These are phyloP conservation scores for Drosophila conformis DNA, from an alignment of 2,888 invertebrate species.

Conservation along the genomic window DNA sequence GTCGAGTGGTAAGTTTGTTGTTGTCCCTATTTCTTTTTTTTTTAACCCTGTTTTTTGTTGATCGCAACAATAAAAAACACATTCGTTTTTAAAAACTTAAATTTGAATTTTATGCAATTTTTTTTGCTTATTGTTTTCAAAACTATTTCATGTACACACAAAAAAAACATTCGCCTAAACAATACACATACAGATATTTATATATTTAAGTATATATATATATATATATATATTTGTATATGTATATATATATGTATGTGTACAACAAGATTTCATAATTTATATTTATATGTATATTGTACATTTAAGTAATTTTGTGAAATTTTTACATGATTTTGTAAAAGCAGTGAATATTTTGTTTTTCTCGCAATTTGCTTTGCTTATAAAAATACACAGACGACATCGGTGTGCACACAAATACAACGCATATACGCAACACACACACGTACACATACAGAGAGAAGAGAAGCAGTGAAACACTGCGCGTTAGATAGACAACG, in stretches of 20 bases:
- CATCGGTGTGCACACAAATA: conserved; percentile 18
- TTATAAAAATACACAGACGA: conserved; percentile 35
- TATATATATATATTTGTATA: not conserved
- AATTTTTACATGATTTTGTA: conserved; percentile 50
- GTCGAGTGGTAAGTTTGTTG: conserved; percentile 70
- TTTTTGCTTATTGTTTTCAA: conserved; percentile 47
- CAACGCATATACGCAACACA: conserved; percentile 23
- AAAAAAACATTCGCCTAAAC: not conserved
- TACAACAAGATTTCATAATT: conserved; percentile 41
- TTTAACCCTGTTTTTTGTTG: conserved; percentile 37
- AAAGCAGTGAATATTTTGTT: conserved; percentile 43
- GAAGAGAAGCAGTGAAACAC: conserved; percentile 28
- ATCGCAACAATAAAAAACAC: conserved; percentile 33
- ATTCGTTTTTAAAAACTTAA: conserved; percentile 17
- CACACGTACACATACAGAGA: conserved; percentile 18
- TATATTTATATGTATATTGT: not conserved
- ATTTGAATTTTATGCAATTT: conserved; percentile 47
- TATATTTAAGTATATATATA: conserved; percentile 6
- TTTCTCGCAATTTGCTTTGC: conserved; percentile 43
- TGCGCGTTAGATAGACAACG: conserved; percentile 64
- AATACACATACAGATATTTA: not conserved
- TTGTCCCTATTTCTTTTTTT: conserved; percentile 35
- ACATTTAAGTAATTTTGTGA: conserved; percentile 19
- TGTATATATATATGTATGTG: not conserved
- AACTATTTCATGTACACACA: conserved; percentile 54